phyloP scores from a whole-genome alignment of 2,113 vertebrate genomes.

The Rhinolophus ferrumequinum region DNA sequence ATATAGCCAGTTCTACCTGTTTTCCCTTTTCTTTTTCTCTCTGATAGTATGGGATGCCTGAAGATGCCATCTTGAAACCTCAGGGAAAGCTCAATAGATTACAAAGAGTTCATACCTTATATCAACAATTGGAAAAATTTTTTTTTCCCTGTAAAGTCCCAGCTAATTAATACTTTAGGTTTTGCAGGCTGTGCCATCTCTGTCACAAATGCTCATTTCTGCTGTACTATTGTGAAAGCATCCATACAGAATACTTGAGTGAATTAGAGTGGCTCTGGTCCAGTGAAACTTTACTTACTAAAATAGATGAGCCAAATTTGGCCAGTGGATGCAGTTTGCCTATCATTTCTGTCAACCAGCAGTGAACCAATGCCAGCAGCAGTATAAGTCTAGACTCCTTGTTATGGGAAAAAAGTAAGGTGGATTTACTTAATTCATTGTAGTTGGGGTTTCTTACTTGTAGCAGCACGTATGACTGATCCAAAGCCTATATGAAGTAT shows the following conservation, averaged over 20 bases:
- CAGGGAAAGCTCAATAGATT: neutral
- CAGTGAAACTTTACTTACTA: neutral
- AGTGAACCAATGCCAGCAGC: neutral
- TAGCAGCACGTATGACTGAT: neutral
- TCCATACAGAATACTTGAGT: neutral
- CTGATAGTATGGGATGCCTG: rapidly evolving
- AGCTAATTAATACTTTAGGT: neutral
- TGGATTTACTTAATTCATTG: neutral
- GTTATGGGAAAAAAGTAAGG: neutral
- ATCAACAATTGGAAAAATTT: neutral
- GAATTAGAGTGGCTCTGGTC: neutral
- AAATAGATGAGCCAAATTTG: neutral
- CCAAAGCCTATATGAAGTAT: neutral
- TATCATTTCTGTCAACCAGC: neutral
- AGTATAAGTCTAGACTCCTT: neutral
- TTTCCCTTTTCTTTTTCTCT: too few species aligned
- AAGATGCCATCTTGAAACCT: neutral
- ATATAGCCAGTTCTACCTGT: neutral
- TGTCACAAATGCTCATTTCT: neutral
- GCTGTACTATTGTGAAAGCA: neutral
- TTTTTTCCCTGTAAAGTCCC: neutral
- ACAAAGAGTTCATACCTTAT: neutral
- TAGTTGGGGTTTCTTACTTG: neutral
- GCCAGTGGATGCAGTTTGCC: neutral
- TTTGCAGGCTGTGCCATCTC: neutral